phyloP scores from a whole-genome alignment of 2,888 invertebrate genomes.

The Drosophila acutilabella region DNA sequence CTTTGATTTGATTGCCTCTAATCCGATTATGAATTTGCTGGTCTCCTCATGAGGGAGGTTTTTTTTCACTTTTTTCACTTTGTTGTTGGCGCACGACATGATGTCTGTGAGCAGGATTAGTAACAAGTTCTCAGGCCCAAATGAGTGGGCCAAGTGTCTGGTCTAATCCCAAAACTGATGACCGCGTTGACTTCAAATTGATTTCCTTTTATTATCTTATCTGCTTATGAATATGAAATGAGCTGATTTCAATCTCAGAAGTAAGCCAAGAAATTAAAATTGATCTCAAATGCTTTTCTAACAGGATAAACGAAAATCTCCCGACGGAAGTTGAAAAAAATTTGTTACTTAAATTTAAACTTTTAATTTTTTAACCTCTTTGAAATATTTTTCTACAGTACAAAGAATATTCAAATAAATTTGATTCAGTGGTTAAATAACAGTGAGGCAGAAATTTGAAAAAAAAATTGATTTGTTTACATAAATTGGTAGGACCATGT shows the following conservation, averaged over 20 bases:
- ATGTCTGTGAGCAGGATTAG: constrained; percentile 79
- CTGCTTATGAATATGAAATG: constrained; percentile 45
- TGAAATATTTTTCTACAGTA: too few relatives aligned
- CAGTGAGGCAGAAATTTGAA: too few relatives aligned
- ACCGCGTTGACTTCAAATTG: constrained; percentile 40
- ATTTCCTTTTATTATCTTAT: constrained; percentile 12
- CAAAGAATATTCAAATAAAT: too few relatives aligned
- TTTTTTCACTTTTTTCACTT: constrained; percentile 25
- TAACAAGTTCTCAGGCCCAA: constrained; percentile 74
- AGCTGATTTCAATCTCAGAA: constrained; percentile 13
- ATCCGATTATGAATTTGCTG: constrained; percentile 74
- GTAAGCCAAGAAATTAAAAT: neutral
- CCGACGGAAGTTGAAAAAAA: too few relatives aligned
- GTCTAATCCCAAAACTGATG: constrained; percentile 47
- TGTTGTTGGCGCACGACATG: constrained; percentile 33
- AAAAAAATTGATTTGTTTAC: too few relatives aligned
- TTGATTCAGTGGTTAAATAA: too few relatives aligned
- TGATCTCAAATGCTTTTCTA: too few relatives aligned
- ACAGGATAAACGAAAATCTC: too few relatives aligned
- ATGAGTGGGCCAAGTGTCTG: constrained; percentile 43
- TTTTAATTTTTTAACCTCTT: too few relatives aligned
- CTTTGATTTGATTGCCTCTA: constrained; percentile 69
- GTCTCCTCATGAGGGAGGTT: constrained; percentile 62
- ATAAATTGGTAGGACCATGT: too few relatives aligned
- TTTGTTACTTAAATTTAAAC: too few relatives aligned